A percentile compares a stretch with the other conserved stretches of the same genome.
phyloP scores from a whole-genome alignment of 2,113 vertebrate genomes.

The Melanerpes aurifrons region DNA sequence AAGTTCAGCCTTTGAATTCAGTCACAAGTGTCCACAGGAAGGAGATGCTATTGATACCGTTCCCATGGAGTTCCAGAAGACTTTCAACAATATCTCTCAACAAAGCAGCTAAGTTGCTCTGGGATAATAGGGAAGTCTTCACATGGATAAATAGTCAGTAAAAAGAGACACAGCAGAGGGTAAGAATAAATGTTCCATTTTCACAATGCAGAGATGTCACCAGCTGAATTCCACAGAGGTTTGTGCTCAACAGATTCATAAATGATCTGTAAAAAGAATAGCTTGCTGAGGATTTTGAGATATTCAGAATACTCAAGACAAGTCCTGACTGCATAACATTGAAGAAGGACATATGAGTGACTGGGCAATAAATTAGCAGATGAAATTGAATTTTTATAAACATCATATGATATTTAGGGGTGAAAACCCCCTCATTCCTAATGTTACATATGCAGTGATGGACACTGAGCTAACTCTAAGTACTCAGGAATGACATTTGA shows the following conservation, averaged over 20 bases:
- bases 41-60: neutral
- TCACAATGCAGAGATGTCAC: conserved; percentile 24
- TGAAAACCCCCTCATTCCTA: neutral
- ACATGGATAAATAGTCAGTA: neutral
- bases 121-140: neutral
- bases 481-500: neutral
- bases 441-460: neutral
- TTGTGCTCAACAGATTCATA: conserved; percentile 23
- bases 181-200: conserved; percentile 43
- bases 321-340: neutral
- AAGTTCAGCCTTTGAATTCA: neutral
- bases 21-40: neutral
- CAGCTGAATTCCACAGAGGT: conserved; percentile 14
- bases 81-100: neutral
- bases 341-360: conserved; percentile 15
- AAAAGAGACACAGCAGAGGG: neutral
- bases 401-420: neutral
- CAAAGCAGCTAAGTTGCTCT: conserved; percentile 32
- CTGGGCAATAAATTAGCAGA: conserved; percentile 5
- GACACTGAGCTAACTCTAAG: neutral
- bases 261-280: neutral
- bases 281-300: neutral
- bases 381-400: neutral
- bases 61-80: conserved; percentile 12
- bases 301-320: conserved; percentile 2